Evolutionary conservation across 35 echinoderm and acorn worm genomes (phyloP).

Genomic region (Anneissia japonica): DNA sequence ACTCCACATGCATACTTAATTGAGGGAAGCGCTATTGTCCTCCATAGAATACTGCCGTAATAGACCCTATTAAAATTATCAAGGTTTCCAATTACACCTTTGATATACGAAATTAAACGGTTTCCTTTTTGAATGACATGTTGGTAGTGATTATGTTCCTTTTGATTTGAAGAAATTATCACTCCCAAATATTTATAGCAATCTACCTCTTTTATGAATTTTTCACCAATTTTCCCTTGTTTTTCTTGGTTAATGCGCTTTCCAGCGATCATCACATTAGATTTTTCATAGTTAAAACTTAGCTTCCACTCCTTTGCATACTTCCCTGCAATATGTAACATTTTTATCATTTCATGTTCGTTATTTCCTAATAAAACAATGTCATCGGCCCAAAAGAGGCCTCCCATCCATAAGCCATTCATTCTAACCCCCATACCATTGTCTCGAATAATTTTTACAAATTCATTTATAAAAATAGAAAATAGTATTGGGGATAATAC

Average conservation of each 20-base stretch:
- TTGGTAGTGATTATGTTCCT: not conserved
- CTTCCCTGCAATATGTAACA: not conserved
- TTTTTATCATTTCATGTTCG: not conserved
- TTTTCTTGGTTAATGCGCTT: not conserved
- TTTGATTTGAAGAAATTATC: not conserved
- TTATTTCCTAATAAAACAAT: not conserved
- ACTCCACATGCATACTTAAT: not conserved
- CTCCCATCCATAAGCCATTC: not conserved
- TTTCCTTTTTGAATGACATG: not conserved
- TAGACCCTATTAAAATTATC: not conserved
- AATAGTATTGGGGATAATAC: not conserved
- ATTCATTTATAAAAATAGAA: not conserved
- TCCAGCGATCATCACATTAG: not conserved
- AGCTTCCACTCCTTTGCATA: not conserved
- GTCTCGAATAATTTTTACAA: not conserved
- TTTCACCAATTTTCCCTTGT: not conserved
- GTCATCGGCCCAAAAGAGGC: not conserved
- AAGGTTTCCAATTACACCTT: not conserved
- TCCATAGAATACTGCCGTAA: not conserved
- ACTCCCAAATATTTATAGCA: not conserved
- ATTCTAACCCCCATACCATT: not conserved
- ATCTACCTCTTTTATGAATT: not conserved
- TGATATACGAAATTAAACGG: not conserved
- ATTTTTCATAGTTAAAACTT: not conserved
- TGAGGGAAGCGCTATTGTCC: not conserved